Base-by-base conservation (phyloP, 2,888 invertebrate genomes). In the Osmoderma eremita region DNA sequence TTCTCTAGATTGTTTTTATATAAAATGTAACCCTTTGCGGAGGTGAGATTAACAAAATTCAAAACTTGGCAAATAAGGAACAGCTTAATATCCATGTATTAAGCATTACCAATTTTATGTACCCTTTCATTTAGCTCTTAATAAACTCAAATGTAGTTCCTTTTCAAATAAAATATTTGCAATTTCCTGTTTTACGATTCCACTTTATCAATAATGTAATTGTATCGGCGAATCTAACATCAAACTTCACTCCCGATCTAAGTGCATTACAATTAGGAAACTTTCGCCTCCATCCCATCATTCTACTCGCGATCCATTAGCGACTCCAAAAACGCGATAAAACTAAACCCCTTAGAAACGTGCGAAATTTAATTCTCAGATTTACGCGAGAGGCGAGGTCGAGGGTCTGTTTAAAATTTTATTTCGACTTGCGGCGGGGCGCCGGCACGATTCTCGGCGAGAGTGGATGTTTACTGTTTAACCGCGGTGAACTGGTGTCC, bases 291-390 rank as follows among this genome's bases (percentile, higher is more conserved):
- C 53, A 15, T 38, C 8, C 38, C 53, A 38, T 30, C 30, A 18
- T 53, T 53, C 24, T 39, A 53, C 38, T 53, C 17, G 53, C 36
- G 53, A 39, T 18, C 53, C 58, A 61, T 61, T 61, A 61, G 45
- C 30, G 36, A 2, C 22, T 17, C 30, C 17, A 42, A 30, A 61
- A 61, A 15, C 24, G 15, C 42, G 24, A 24, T 15, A 24, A 58
- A 58, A 42, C 42, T 42, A 24, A 58, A 58, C 42, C 24, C 45
- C 20, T 53, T 30, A 30, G 18, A 20, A 30, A 13, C 58, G 42
- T 15, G 24, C 45, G 15, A 48, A 30, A 45, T 48, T 61, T 61
- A 48, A 61, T 45, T 61, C 45, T 30, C n/a, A n/a, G 45, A 45
- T 61, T 22, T 24, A 45, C 56, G 20, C 41, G 53, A 3, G 6